These are phyloP conservation scores for Rhyzopertha dominica DNA, from an alignment of 1,140 invertebrate species.

Conservation along the genomic window DNA sequence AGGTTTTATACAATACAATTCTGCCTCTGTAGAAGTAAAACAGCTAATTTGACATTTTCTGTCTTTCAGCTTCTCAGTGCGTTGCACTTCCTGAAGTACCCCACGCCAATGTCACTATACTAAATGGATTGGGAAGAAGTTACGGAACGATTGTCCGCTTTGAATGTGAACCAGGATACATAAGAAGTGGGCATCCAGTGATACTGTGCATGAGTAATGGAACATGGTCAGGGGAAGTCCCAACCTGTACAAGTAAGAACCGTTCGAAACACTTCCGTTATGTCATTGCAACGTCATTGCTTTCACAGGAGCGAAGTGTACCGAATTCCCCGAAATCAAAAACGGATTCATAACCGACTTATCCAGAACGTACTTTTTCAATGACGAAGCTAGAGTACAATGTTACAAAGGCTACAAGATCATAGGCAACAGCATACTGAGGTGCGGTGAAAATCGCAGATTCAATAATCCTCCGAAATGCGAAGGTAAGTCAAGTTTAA, in stretches of 20 bases:
- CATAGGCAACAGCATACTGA: constrained; percentile 79
- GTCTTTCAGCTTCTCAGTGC: constrained; percentile 79
- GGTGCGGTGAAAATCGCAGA: constrained; percentile 78
- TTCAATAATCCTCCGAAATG: constrained; percentile 83
- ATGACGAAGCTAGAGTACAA: constrained; percentile 87
- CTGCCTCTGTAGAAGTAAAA: neutral
- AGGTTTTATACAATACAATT: constrained; percentile 28
- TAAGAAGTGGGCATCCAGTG: constrained; percentile 80
- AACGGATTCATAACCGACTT: constrained; percentile 81
- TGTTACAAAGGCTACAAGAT: constrained; percentile 86
- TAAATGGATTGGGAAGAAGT: constrained; percentile 90
- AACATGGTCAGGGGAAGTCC: constrained; percentile 90
- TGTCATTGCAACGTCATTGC: too few species aligned
- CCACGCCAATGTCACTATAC: constrained; percentile 79
- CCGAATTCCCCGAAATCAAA: constrained; percentile 73
- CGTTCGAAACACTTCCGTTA: too few species aligned
- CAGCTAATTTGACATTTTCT: too few species aligned
- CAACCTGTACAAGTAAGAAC: constrained; percentile 79
- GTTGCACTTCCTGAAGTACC: constrained; percentile 81
- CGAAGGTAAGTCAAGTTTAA: constrained; percentile 53
- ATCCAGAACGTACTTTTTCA: constrained; percentile 71
- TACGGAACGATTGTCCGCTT: constrained; percentile 94
- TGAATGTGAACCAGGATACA: constrained; percentile 90
- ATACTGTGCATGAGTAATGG: constrained; percentile 95
- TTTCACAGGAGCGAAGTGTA: constrained; percentile 66